Base-by-base conservation (phyloP, 2,797 vertebrate genomes). In the Spinibarbus caldwelli region DNA sequence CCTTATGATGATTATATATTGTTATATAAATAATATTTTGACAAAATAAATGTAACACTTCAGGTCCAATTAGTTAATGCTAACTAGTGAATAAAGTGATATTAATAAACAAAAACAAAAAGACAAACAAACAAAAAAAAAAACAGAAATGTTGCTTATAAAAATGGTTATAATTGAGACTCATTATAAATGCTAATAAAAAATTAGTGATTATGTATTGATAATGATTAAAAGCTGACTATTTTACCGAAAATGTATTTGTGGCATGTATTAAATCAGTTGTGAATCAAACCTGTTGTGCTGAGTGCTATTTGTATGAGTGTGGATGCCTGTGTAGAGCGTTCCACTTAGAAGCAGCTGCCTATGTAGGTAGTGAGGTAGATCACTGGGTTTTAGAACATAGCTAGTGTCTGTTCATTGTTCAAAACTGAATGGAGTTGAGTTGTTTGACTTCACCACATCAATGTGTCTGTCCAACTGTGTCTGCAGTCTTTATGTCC, bases 361-460 rank as follows among this genome's bases (percentile, higher is more conserved):
- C 34, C 1, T 23, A 31, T 72, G n/a, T 31, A 34, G 26, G 70
- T 5, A 47, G 15, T 47, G 43, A 31, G 26, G 70, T 47, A 17
- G 70, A 29, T 4, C 26, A 72, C 17, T 11, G 49, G 29, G 26
- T 11, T 31, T 73, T 49, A 47, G 4, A 47, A 49, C 49, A 38
- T 23, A n/a, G 21, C 10, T n/a, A 36, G 52, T 76, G 34, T 64
- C 34, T 67, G 31, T 77, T 77, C 34, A 57, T 1, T 57, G 49
- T 57, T 38, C 12, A n/a, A 38, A 5, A 38, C 49, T 38, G 21
- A 77, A 52, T 77, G 75, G 14, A 75, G 38, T 78, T 64, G 36
- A 75, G 72, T 34, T 75, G 45, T 75, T 75, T 62, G 77, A 79
- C 57, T 62, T 45, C 12, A 14, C 26, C 36, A 59, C 34, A 38